A percentile compares a stretch with the other conserved stretches of the same genome.
These are phyloP conservation scores for Gopherus flavomarginatus DNA, from an alignment of 2,113 vertebrate species.

Conservation along the genomic window DNA sequence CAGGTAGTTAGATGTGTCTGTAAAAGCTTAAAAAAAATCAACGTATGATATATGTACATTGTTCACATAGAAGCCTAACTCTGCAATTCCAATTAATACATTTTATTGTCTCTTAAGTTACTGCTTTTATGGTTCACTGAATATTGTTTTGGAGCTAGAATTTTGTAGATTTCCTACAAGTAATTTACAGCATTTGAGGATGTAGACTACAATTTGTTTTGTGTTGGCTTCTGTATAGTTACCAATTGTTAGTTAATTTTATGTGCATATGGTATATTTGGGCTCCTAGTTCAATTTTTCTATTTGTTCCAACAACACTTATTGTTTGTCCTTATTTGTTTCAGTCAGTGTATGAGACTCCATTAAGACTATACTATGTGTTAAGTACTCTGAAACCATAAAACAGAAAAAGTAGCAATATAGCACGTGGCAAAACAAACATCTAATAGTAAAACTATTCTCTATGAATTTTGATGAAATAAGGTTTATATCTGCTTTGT, in stretches of 20 bases:
- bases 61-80: too few species aligned
- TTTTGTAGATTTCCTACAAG: background rate
- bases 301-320: background rate
- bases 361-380: background rate
- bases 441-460: background rate
- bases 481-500: background rate
- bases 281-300: background rate
- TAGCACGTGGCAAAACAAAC: background rate
- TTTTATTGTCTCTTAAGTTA: too few species aligned
- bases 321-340: background rate
- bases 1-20: too few species aligned
- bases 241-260: background rate
- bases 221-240: background rate
- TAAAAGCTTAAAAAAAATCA: too few species aligned
- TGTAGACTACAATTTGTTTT: background rate
- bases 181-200: background rate
- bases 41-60: too few species aligned
- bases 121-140: background rate
- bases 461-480: background rate
- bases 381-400: background rate
- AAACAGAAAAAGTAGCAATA: background rate
- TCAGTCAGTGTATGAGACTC: background rate
- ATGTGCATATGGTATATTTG: accelerated
- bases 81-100: too few species aligned
- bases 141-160: background rate